Evolutionary conservation across 2,888 invertebrate species (phyloP).

Genomic region (Odontocolon sp.): DNA sequence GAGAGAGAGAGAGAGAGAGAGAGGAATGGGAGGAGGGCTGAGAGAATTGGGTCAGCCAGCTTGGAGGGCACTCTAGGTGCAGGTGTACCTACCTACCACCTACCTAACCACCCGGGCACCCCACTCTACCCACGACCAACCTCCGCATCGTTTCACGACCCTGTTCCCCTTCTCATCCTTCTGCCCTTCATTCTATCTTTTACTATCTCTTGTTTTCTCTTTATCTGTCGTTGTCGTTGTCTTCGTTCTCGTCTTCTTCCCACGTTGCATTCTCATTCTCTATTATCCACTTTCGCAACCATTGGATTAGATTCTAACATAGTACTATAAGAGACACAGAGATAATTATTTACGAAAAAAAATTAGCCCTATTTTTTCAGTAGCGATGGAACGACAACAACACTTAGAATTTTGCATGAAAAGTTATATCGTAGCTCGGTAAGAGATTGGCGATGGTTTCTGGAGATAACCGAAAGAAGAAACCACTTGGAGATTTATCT

Average conservation of each 20-base stretch:
- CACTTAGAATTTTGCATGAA: too few relatives aligned
- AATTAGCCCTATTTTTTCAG: too few relatives aligned
- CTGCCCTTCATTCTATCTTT: too few relatives aligned
- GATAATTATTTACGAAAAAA: neutral
- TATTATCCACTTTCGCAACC: slow-evolving; percentile 14
- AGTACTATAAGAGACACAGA: neutral
- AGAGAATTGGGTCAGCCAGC: slow-evolving; percentile 77
- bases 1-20: slow-evolving; percentile 35
- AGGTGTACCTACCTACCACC: slow-evolving; percentile 65
- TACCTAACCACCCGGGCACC: slow-evolving; percentile 55
- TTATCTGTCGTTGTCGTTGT: slow-evolving; percentile 32
- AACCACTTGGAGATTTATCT: neutral
- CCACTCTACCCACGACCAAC: slow-evolving; percentile 42
- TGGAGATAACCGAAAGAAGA: neutral
- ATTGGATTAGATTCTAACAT: neutral
- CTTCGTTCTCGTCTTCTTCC: neutral
- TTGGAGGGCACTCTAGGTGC: slow-evolving; percentile 76
- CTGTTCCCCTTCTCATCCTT: too few relatives aligned
- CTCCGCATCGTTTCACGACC: slow-evolving; percentile 33
- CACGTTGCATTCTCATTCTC: slow-evolving; percentile 15
- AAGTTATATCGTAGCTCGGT: neutral
- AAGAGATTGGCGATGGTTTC: neutral
- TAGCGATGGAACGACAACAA: too few relatives aligned
- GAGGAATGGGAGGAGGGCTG: slow-evolving; percentile 35
- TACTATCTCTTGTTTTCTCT: too few relatives aligned